phyloP scores from a whole-genome alignment of 2,888 invertebrate genomes.

The Pinctada fucata region DNA sequence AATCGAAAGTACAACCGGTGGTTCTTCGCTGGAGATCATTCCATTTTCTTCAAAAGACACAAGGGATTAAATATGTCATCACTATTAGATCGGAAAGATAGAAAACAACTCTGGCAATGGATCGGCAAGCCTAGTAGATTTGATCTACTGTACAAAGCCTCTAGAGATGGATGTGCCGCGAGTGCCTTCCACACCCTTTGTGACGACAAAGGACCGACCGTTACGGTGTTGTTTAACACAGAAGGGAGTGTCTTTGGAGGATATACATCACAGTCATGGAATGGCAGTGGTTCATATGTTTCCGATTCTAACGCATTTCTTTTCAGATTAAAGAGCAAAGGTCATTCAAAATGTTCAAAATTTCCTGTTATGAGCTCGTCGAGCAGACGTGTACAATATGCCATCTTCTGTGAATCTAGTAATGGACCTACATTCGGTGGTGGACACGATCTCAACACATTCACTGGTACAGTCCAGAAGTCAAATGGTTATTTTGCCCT shows the following conservation, averaged over 20 bases:
- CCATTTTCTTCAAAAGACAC: no score
- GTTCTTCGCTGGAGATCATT: no score
- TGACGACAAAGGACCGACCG: constrained; percentile 43
- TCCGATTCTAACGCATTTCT: constrained; percentile 34
- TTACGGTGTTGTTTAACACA: constrained; percentile 39
- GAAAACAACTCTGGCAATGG: constrained; percentile 23
- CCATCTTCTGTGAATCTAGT: background rate
- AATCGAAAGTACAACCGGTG: no score
- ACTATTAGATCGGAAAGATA: background rate
- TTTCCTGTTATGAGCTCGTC: no score
- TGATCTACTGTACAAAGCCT: constrained; percentile 30
- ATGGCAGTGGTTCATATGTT: no score
- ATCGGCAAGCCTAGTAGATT: constrained; percentile 15
- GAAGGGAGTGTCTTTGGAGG: constrained; percentile 36
- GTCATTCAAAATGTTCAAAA: background rate
- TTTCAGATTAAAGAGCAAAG: constrained; percentile 20
- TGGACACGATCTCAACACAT: constrained; percentile 32
- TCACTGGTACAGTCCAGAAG: constrained; percentile 3
- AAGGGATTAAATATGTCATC: background rate
- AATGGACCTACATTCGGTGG: constrained; percentile 41
- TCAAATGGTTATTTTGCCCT: constrained; percentile 25
- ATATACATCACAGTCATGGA: constrained; percentile 36
- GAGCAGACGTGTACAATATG: no score
- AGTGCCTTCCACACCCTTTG: constrained; percentile 36
- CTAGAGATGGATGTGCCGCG: constrained; percentile 36